A percentile compares a stretch with the other conserved stretches of the same genome.
Conservation (phyloP, 2,888 invertebrate genomes). For the Chironomus tentans region DNA sequence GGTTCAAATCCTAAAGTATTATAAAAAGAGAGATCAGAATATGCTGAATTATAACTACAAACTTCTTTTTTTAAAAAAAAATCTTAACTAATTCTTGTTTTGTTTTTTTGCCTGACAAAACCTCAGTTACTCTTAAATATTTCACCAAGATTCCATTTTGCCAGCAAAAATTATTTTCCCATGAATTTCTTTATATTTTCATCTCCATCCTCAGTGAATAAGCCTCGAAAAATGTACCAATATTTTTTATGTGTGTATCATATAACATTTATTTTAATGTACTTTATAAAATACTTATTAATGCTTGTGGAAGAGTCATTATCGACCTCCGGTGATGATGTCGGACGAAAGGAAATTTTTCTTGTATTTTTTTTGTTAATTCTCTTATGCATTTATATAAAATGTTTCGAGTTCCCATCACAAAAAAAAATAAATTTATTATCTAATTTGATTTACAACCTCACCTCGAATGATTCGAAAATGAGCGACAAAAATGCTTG, state of each 20-base stretch:
- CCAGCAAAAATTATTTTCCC: no score
- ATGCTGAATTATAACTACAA: no score
- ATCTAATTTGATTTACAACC: constrained; percentile 12
- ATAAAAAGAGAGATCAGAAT: no score
- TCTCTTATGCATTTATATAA: background rate
- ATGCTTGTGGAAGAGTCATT: background rate
- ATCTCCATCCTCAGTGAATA: no score
- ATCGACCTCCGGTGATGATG: constrained; percentile 1
- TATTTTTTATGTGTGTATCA: background rate
- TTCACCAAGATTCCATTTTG: no score
- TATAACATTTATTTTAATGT: constrained; percentile 2
- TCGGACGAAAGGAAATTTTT: background rate
- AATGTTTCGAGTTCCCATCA: background rate
- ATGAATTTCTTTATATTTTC: no score
- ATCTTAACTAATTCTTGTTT: no score
- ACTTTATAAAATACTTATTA: background rate
- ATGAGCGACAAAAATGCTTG: background rate
- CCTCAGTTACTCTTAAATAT: no score
- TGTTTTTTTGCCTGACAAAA: no score
- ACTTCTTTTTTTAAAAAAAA: no score
- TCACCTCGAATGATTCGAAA: background rate
- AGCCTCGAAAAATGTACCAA: no score
- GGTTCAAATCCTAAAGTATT: no score
- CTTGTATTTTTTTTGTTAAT: background rate
- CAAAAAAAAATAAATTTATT: constrained; percentile 4